A percentile compares a stretch with the other conserved stretches of the same genome.
Evolutionary conservation across 2,888 invertebrate species (phyloP).

Genomic region (Drosophila suboccidentalis): DNA sequence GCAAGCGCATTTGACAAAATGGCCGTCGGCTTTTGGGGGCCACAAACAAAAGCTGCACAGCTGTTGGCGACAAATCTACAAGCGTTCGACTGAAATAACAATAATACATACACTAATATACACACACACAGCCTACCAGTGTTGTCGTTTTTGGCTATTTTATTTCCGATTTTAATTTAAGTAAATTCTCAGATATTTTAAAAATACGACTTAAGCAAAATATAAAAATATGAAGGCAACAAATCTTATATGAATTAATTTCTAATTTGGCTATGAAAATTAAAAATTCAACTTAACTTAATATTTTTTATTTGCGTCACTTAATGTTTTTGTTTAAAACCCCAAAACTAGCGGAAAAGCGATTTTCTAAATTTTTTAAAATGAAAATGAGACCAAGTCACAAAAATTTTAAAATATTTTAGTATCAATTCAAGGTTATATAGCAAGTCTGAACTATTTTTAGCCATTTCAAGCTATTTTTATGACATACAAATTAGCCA

Average conservation of each 20-base stretch:
- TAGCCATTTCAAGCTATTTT: background rate
- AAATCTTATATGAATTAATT: too few species aligned
- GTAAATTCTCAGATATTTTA: too few species aligned
- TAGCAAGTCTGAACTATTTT: background rate
- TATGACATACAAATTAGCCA: background rate
- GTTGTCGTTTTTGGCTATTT: background rate
- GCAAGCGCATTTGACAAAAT: constrained; percentile 48
- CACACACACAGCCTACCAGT: constrained; percentile 19
- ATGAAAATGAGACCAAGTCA: background rate
- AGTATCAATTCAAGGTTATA: too few species aligned
- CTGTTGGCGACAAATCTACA: constrained; percentile 77
- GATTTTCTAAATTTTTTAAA: too few species aligned
- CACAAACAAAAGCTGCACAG: constrained; percentile 57
- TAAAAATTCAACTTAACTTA: too few species aligned
- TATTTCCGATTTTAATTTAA: background rate
- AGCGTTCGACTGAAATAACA: constrained; percentile 75
- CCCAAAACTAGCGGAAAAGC: background rate
- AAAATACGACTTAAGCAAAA: too few species aligned
- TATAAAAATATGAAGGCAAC: too few species aligned
- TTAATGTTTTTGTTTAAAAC: background rate
- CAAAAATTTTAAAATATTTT: background rate
- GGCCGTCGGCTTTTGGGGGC: constrained; percentile 41
- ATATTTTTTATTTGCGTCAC: too few species aligned
- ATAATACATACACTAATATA: constrained; percentile 52
- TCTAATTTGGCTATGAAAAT: too few species aligned